These are phyloP conservation scores for Notamacropus eugenii DNA, from an alignment of 2,797 vertebrate genomes.

Conservation along the genomic window DNA sequence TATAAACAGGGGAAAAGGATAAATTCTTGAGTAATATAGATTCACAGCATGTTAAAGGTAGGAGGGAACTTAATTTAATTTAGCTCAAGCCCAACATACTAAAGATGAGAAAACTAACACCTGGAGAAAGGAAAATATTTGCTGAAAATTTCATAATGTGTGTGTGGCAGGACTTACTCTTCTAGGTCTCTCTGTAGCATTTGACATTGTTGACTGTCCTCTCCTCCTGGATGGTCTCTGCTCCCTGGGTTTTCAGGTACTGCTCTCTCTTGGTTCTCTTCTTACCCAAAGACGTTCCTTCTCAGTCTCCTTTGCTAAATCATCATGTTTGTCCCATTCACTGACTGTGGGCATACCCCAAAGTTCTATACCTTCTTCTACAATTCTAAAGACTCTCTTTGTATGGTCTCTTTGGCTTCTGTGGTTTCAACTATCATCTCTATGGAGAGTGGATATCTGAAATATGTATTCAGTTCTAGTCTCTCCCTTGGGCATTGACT, in stretches of 20 bases:
- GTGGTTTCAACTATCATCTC: not conserved
- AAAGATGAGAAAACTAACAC: not conserved
- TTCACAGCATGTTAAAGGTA: not conserved
- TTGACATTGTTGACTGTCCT: not conserved
- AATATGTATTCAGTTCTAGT: not conserved
- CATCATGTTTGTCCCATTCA: not conserved
- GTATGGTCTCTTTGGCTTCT: not conserved
- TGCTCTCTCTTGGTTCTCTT: not conserved
- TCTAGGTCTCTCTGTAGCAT: not conserved
- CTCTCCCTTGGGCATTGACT: not conserved
- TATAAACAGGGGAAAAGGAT: not conserved
- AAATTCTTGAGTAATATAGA: not conserved
- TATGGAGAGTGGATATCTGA: not conserved
- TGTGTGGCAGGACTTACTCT: not conserved
- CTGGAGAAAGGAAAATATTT: not conserved
- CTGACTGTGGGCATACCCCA: not conserved
- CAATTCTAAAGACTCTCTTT: not conserved
- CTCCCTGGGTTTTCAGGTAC: not conserved
- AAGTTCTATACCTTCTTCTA: not conserved
- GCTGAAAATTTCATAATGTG: not conserved
- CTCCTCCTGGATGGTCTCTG: not conserved
- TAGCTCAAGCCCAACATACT: not conserved
- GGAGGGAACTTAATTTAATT: not conserved
- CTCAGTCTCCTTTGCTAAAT: not conserved
- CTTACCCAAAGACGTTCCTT: not conserved